Base-by-base conservation (phyloP, 92 coral and sea anemone genomes). In the Umimayanthus kanabou region DNA sequence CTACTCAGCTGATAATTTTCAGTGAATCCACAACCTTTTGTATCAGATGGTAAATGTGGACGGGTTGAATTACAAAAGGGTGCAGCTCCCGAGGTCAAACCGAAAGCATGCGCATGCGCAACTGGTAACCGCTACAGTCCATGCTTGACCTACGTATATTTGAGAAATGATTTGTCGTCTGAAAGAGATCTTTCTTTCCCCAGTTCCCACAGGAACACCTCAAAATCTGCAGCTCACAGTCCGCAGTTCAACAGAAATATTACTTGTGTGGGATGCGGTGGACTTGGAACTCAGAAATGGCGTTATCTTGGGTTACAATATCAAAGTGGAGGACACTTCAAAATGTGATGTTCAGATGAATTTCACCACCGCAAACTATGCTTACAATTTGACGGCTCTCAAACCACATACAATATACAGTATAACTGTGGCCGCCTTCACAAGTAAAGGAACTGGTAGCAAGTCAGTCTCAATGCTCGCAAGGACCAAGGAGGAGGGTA, bases 121-220 rank as follows among this genome's bases (percentile, higher is more conserved):
- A 47, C 50, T 9, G 50, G 50, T 47, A 9, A 47, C 37, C 50
- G 11, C 50, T 47, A 47, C 50, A 1, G 50, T 47, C 50, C 50
- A 47, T 7, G 50, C 50, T 47, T 47, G 50, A 47, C 50, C 50
- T 47, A 7, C 50, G 37, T 33, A 14, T 57, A 9, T 39, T 15
- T 8, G 55, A 77, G 26, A 14, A 33, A 42, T 43, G 49, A 5
- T 43, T 43, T 9, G 10, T 47, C 10, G 6, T 77, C 13, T 25
- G n/a, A 33, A 33, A 2, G 8, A 18, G 50, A 6, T 20, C 2
- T 30, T 55, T 55, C 1, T 37, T 30, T n/a, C 47, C 20, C 8
- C 30, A 82, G 86, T 42, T 43, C 86, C 86, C 15, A 67, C 39
- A n/a, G 86, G 86, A 43, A 77, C 86, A 1, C 86, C 86, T 9